These are phyloP conservation scores for Tenualosa ilisha DNA, from an alignment of 2,797 vertebrate species.

Conservation along the genomic window DNA sequence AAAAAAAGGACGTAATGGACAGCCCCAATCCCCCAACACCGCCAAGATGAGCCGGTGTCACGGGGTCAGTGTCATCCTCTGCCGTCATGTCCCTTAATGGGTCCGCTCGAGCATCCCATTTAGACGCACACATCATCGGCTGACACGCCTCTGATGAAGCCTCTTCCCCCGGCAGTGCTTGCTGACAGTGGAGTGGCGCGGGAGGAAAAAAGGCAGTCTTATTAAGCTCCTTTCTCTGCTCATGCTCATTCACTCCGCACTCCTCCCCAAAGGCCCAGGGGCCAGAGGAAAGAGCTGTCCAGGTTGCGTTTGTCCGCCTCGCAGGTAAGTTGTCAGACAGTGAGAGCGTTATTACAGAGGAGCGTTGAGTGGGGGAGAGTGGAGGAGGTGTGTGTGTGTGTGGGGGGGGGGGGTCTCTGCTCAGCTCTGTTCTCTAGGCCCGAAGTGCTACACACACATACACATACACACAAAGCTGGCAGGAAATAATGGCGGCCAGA, in stretches of 20 bases:
- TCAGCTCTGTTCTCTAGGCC: neutral
- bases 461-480: neutral
- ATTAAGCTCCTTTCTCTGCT: conserved; percentile 22
- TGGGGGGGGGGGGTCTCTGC: neutral
- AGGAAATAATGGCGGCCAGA: conserved; percentile 61
- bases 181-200: neutral
- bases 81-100: conserved; percentile 34
- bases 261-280: neutral
- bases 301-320: neutral
- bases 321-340: conserved; percentile 64
- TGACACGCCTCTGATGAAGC: conserved; percentile 28
- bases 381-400: neutral
- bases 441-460: no score
- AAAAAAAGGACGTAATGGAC: neutral
- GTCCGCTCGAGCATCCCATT: neutral
- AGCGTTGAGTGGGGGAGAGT: neutral
- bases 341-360: conserved; percentile 55
- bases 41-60: conserved; percentile 11
- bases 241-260: neutral
- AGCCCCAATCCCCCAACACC: neutral
- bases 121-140: conserved; percentile 21
- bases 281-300: neutral
- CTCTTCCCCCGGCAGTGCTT: conserved; percentile 15
- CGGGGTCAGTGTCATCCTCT: conserved; percentile 23
- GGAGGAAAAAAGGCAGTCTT: neutral